Conservation (phyloP, 2,113 vertebrate genomes). For the Python bivittatus region DNA sequence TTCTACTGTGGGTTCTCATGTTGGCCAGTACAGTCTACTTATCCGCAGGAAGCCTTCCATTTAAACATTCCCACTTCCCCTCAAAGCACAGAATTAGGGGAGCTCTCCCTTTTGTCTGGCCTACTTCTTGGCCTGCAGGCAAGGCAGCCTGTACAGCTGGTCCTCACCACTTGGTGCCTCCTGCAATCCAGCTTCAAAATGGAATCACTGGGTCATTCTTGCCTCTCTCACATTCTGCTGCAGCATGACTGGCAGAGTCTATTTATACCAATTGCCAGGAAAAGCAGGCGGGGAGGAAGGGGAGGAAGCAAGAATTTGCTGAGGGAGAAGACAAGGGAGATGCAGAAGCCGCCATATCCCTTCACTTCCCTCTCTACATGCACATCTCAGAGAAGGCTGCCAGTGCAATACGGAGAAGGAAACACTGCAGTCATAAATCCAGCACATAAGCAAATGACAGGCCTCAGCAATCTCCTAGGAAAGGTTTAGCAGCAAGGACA, state of each 20-base stretch:
- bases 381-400: not conserved
- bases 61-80: not conserved
- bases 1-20: not conserved
- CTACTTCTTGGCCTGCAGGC: not conserved
- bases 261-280: constrained; percentile 19
- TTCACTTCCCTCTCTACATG: not conserved
- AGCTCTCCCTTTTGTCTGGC: not conserved
- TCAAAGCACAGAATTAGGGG: not conserved
- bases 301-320: not conserved
- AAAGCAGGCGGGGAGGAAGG: not conserved
- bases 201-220: not conserved
- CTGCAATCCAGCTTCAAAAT: constrained; percentile 5
- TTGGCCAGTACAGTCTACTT: not conserved
- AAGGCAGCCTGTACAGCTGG: not conserved
- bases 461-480: not conserved
- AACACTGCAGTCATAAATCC: not conserved
- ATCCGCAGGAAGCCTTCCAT: not conserved
- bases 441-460: not conserved
- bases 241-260: constrained; percentile 7
- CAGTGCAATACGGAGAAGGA: not conserved
- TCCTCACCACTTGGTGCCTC: not conserved
- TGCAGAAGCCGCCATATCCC: too few relatives aligned
- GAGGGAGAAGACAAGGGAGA: not conserved
- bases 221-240: not conserved
- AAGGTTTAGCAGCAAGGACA: not conserved